Evolutionary conservation across 2,113 vertebrate genomes (phyloP).

Genomic region (Thunnus thynnus): DNA sequence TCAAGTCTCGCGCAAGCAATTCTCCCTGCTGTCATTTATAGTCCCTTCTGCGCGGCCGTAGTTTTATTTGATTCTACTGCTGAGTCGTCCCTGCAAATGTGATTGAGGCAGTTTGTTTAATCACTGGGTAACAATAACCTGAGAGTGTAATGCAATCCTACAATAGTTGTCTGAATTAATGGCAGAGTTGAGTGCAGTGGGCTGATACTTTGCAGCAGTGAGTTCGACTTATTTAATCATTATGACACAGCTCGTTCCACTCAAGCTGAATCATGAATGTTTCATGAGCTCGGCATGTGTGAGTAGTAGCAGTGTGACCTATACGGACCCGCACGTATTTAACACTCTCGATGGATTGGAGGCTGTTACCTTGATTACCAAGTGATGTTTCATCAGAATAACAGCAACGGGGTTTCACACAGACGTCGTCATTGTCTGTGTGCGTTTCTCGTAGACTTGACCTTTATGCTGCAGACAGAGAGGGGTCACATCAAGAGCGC

Average conservation of each 20-base stretch:
- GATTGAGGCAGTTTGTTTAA: constrained; percentile 62
- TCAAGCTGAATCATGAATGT: constrained; percentile 72
- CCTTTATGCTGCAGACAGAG: constrained; percentile 40
- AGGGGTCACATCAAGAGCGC: constrained; percentile 40
- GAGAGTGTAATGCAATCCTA: constrained; percentile 50
- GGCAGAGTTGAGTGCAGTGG: constrained; percentile 31
- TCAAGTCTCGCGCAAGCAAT: constrained; percentile 32
- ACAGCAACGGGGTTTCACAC: constrained; percentile 23
- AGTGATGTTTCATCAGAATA: constrained; percentile 24
- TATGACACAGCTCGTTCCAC: constrained; percentile 62
- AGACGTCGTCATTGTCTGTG: background rate
- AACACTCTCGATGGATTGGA: constrained; percentile 21
- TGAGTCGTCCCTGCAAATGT: constrained; percentile 24
- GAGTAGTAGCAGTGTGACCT: constrained; percentile 49
- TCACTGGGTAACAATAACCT: constrained; percentile 53
- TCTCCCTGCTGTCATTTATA: constrained; percentile 40
- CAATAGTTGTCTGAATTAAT: constrained; percentile 54
- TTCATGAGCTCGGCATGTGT: constrained; percentile 68
- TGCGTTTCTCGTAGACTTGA: constrained; percentile 24
- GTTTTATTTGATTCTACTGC: constrained; percentile 34
- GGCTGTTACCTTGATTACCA: constrained; percentile 42
- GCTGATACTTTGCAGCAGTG: constrained; percentile 59
- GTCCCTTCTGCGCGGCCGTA: constrained; percentile 1
- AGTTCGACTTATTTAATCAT: constrained; percentile 69
- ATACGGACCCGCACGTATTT: constrained; percentile 41